These are phyloP conservation scores for Lates japonicus DNA, from an alignment of 2,797 vertebrate genomes.

Conservation along the genomic window DNA sequence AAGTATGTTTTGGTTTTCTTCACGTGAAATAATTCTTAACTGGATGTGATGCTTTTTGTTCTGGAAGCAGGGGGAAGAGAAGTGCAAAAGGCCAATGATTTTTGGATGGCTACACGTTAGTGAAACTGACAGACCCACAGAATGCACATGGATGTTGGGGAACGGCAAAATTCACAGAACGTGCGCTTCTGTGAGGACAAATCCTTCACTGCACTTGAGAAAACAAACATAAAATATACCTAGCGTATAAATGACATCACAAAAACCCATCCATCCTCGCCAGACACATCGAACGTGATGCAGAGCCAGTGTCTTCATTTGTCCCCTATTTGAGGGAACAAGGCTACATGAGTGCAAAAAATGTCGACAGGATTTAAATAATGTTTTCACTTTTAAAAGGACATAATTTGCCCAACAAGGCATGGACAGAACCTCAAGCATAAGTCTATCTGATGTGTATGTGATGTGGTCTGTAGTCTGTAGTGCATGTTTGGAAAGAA, in stretches of 20 bases:
- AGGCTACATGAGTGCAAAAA: slow-evolving; percentile 72
- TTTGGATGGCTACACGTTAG: slow-evolving; percentile 69
- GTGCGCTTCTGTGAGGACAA: slow-evolving; percentile 29
- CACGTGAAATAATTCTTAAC: not conserved
- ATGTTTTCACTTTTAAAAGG: slow-evolving; percentile 43
- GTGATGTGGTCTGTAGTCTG: not conserved
- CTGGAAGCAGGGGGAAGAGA: slow-evolving; percentile 14
- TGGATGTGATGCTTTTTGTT: slow-evolving; percentile 9
- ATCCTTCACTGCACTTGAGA: slow-evolving; percentile 69
- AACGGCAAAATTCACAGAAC: not conserved
- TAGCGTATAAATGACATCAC: slow-evolving; percentile 8
- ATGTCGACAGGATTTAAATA: not conserved
- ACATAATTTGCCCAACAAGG: not conserved
- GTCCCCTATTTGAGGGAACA: slow-evolving; percentile 12
- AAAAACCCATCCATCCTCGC: slow-evolving; percentile 6
- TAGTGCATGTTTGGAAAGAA: not conserved
- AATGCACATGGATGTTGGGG: not conserved
- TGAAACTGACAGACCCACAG: slow-evolving; percentile 57
- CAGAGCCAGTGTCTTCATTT: slow-evolving; percentile 26
- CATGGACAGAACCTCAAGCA: not conserved
- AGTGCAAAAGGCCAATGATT: slow-evolving; percentile 55
- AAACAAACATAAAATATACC: slow-evolving; percentile 26
- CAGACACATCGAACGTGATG: slow-evolving; percentile 7
- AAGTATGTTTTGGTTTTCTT: slow-evolving; percentile 16
- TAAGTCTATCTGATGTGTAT: not conserved